Evolutionary conservation across 2,888 invertebrate genomes (phyloP).

Genomic region (Dynastes grantii): DNA sequence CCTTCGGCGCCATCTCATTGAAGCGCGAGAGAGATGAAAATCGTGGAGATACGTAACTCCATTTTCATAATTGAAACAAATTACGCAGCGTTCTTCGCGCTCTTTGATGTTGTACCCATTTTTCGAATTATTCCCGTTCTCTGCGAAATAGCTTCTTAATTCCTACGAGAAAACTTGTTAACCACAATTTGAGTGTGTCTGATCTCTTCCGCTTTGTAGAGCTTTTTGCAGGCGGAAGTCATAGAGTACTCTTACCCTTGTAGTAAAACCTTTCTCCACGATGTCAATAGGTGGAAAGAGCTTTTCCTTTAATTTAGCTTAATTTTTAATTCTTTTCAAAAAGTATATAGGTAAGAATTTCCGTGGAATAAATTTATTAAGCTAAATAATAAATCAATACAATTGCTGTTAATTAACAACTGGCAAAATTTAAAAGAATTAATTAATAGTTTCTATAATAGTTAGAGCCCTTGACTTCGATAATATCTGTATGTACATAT

Average conservation of each 20-base stretch:
- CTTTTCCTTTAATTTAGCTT: no score
- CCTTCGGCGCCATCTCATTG: neutral
- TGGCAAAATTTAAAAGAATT: no score
- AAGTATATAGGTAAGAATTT: no score
- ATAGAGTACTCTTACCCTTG: slow-evolving; percentile 16
- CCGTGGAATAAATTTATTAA: no score
- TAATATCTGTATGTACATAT: no score
- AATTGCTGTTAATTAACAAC: no score
- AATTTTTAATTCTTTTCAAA: no score
- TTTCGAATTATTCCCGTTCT: slow-evolving; percentile 65
- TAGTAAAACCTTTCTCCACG: slow-evolving; percentile 2
- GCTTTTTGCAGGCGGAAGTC: slow-evolving; percentile 21
- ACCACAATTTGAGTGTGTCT: slow-evolving; percentile 69
- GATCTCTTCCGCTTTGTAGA: slow-evolving; percentile 64
- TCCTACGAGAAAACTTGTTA: slow-evolving; percentile 67
- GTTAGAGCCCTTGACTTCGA: no score
- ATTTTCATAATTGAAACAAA: slow-evolving; percentile 69
- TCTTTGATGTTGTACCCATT: slow-evolving; percentile 65
- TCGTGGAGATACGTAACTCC: slow-evolving; percentile 61
- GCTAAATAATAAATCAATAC: no score
- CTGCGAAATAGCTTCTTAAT: slow-evolving; percentile 68
- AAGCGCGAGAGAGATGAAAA: slow-evolving; percentile 30
- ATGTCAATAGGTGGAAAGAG: neutral
- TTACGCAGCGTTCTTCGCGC: slow-evolving; percentile 63
- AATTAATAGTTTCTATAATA: no score